Base-by-base conservation (phyloP, 2,113 vertebrate species). In the Mesoclemmys tuberculata region DNA sequence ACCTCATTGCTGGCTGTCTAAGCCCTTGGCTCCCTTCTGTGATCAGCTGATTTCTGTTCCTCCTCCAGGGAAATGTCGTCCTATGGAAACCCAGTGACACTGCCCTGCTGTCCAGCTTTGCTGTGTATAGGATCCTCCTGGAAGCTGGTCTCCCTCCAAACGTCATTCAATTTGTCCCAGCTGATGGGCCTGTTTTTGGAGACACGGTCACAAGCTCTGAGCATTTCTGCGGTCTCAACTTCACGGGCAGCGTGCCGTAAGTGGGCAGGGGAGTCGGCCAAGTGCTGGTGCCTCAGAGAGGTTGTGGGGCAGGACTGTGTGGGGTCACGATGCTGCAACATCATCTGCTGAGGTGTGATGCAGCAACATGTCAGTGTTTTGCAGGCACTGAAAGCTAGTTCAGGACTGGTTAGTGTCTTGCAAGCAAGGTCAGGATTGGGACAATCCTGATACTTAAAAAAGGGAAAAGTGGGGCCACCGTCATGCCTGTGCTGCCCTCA, bases 31-130 rank as follows among this genome's bases (percentile, higher is more conserved):
- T 6, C 4, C 19, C 41, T 26, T 22, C 38, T 19, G 4, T 29
- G 3, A 0, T 0, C 2, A 4, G 1, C 64, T 16, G 46, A 49
- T 74, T 64, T 10, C 9, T 10, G 8, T 8, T 29, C 19, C 14
- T 18, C 8, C 10, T 1, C 8, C 97, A 99, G 99, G 99, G 99
- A 14, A 99, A 99, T 0, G 99, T 99, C 71, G 99, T 99, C 5
- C 97, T 99, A 84, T 99, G 99, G 99, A 99, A 99, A 93, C 99
- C 99, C 95, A 99, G 99, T 0, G 99, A 99, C 96, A 97, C 99
- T 0, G 99, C 99, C 58, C 91, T 99, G 97, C 99, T 99, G 14
- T 98, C 99, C 82, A 99, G 98, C 98, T 99, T 99, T 0, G 95
- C 98, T 0, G 98, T 99, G 27, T 99, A 99, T 97, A 97, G 80